phyloP scores from a whole-genome alignment of 1,140 invertebrate species.

The Aphelinus atriplicis region DNA sequence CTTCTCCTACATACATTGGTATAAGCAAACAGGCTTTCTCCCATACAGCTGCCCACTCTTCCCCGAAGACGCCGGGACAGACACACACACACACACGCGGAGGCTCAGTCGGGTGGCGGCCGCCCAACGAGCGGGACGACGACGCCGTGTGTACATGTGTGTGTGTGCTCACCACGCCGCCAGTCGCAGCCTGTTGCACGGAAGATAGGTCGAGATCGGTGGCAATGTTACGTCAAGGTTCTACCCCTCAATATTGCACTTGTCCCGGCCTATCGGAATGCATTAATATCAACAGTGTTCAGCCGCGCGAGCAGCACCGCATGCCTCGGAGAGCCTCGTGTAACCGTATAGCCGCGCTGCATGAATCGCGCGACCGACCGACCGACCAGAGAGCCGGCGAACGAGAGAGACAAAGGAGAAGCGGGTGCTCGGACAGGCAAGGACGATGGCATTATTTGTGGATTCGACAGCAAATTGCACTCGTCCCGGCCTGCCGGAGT shows the following conservation, averaged over 20 bases:
- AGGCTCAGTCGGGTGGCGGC: too few species aligned
- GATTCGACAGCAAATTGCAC: constrained; percentile 62
- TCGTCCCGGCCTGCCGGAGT: constrained; percentile 64
- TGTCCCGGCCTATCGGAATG: constrained; percentile 67
- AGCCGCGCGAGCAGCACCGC: background rate
- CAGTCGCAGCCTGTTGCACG: constrained; percentile 49
- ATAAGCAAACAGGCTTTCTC: too few species aligned
- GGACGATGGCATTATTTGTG: constrained; percentile 63
- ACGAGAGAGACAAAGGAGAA: constrained; percentile 34
- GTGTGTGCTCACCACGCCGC: too few species aligned
- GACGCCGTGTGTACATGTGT: too few species aligned
- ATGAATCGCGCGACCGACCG: too few species aligned
- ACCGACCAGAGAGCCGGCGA: background rate
- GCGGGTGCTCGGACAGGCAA: constrained; percentile 53
- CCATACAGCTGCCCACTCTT: too few species aligned
- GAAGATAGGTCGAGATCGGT: constrained; percentile 64
- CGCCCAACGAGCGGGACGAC: too few species aligned
- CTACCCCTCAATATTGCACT: constrained; percentile 63
- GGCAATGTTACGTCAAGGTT: constrained; percentile 59
- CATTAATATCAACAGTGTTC: constrained; percentile 48
- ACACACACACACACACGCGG: too few species aligned
- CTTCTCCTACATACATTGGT: too few species aligned
- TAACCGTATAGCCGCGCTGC: too few species aligned
- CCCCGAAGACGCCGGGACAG: too few species aligned
- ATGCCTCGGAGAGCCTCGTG: too few species aligned